These are phyloP conservation scores for Spongia lamella DNA, from an alignment of 37 sponge, comb jelly and placozoan species.

Conservation along the genomic window DNA sequence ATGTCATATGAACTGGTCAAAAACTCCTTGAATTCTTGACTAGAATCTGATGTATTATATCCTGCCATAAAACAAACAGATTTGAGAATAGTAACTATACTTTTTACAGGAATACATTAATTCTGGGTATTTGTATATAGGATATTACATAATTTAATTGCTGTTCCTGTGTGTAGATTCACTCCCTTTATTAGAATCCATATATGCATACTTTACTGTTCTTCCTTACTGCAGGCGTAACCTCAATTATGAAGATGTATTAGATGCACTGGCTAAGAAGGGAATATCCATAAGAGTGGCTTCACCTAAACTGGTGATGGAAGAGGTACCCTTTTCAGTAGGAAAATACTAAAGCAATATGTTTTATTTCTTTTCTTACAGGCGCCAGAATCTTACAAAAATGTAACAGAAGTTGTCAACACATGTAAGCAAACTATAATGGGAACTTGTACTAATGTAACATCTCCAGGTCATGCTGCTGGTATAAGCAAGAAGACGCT, in stretches of 20 bases:
- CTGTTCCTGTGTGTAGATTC: too few relatives aligned
- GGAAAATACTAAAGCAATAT: background rate
- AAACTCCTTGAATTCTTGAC: too few relatives aligned
- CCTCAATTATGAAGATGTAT: conserved; percentile 86
- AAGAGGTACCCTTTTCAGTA: conserved; percentile 64
- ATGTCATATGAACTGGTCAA: too few relatives aligned
- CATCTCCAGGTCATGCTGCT: conserved; percentile 83
- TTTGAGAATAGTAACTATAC: too few relatives aligned
- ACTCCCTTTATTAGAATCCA: too few relatives aligned
- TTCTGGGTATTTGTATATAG: too few relatives aligned
- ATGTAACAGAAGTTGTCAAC: conserved; percentile 98
- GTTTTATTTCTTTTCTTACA: conserved; percentile 8
- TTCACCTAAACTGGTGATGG: conserved; percentile 98
- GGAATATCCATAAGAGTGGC: conserved; percentile 97
- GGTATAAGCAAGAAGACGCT: conserved; percentile 95
- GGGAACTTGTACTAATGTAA: background rate
- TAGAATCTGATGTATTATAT: too few relatives aligned
- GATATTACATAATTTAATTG: too few relatives aligned
- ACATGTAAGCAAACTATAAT: conserved; percentile 66
- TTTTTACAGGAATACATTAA: too few relatives aligned
- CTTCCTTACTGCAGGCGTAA: conserved; percentile 58
- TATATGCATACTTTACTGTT: too few relatives aligned
- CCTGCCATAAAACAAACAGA: too few relatives aligned
- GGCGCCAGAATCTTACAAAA: conserved; percentile 99
- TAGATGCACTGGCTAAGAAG: conserved; percentile 69